Conservation (phyloP, 2,888 invertebrate species). For the Bombylius discolor region DNA sequence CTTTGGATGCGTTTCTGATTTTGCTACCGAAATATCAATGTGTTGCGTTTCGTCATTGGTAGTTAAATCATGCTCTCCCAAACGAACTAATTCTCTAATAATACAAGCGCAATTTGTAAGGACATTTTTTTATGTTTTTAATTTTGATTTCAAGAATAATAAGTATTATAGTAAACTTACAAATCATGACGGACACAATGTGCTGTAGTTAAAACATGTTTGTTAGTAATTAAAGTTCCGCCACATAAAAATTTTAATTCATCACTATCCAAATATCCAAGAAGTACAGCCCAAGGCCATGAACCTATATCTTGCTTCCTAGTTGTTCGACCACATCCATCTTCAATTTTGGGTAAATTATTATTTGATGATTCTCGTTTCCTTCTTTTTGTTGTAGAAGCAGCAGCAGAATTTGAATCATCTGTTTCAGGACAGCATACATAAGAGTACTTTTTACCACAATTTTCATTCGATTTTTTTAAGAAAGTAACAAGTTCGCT, state of each 20-base stretch:
- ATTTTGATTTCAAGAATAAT: constrained; percentile 14
- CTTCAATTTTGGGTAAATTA: constrained; percentile 27
- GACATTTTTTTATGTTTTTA: no score
- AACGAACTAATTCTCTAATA: constrained; percentile 47
- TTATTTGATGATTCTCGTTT: constrained; percentile 16
- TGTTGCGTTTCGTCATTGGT: constrained; percentile 42
- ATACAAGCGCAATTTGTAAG: no score
- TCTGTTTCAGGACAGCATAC: constrained; percentile 26
- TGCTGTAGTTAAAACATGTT: constrained; percentile 56
- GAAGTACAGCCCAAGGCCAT: constrained; percentile 68
- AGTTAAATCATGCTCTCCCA: constrained; percentile 50
- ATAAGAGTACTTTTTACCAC: constrained; percentile 18
- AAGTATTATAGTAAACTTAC: background rate
- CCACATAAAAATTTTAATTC: constrained; percentile 32
- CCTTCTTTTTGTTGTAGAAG: background rate
- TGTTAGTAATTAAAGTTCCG: constrained; percentile 38
- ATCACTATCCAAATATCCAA: constrained; percentile 49
- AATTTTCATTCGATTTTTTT: constrained; percentile 26
- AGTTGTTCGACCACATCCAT: constrained; percentile 52
- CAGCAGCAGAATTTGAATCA: background rate
- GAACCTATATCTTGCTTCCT: constrained; percentile 24
- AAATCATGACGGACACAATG: constrained; percentile 20
- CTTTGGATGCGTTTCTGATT: constrained; percentile 18
- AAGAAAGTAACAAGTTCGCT: constrained; percentile 20
- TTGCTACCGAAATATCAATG: constrained; percentile 31